Conservation (phyloP, 2,113 vertebrate species). For the Cathartes aura region DNA sequence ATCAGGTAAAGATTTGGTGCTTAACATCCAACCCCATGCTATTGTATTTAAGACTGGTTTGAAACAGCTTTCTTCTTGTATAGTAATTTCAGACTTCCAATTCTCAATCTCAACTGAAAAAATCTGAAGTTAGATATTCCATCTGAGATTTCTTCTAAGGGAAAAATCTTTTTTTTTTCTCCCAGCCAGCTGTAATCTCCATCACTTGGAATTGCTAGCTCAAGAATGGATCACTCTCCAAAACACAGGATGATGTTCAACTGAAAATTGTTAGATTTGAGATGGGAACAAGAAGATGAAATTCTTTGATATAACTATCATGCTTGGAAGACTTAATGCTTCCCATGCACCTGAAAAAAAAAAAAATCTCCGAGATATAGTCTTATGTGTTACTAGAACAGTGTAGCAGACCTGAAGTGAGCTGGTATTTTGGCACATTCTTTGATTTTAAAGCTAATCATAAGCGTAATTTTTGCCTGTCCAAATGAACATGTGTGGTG, state of each 20-base stretch:
- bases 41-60: neutral
- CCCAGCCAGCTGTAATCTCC: neutral
- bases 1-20: neutral
- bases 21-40: neutral
- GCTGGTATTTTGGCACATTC: neutral
- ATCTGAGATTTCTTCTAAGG: neutral
- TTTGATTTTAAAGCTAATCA: neutral
- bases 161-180: neutral
- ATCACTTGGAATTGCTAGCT: neutral
- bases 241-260: neutral
- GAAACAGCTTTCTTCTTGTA: neutral
- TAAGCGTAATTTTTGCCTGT: neutral
- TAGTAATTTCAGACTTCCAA: neutral
- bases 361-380: neutral
- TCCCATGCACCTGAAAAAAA: neutral
- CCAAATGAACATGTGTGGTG: neutral
- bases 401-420: neutral
- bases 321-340: neutral
- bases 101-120: neutral
- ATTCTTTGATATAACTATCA: neutral
- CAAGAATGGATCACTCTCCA: neutral
- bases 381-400: neutral
- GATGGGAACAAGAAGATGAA: neutral
- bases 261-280: neutral
- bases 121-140: neutral